These are phyloP conservation scores for Ailuropoda melanoleuca DNA, from an alignment of 2,113 vertebrate species.

Conservation along the genomic window DNA sequence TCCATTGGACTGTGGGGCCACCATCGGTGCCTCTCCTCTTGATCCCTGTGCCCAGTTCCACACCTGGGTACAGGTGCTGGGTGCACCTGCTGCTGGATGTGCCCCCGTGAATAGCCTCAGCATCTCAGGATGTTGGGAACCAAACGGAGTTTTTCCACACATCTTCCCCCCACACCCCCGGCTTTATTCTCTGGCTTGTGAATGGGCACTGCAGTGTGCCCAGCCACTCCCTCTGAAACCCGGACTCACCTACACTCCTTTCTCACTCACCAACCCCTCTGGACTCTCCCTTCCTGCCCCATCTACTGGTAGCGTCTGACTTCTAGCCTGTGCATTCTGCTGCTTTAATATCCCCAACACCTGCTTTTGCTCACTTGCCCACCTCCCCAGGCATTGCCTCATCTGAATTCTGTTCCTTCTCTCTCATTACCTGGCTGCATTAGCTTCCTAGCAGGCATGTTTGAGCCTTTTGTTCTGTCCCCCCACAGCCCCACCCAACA, in stretches of 20 bases:
- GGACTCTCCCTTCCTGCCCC: too few species aligned
- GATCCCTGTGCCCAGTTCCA: not conserved
- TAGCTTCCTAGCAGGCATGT: not conserved
- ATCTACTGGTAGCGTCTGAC: fast-evolving
- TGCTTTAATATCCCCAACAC: not conserved
- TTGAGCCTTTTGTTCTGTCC: not conserved
- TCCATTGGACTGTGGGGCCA: not conserved
- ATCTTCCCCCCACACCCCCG: not conserved
- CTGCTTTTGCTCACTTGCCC: not conserved
- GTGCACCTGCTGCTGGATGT: not conserved
- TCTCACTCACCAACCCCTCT: not conserved
- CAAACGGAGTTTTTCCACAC: not conserved
- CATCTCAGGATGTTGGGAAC: not conserved
- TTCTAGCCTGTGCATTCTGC: not conserved
- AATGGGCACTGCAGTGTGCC: not conserved
- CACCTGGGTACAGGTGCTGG: not conserved
- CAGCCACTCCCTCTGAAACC: fast-evolving
- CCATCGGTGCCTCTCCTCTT: not conserved
- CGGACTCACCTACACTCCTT: fast-evolving
- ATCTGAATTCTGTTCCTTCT: not conserved
- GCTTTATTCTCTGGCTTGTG: not conserved
- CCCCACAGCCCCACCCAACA: not conserved
- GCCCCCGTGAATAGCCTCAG: not conserved
- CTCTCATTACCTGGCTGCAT: too few species aligned
- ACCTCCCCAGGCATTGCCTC: not conserved